A percentile compares a stretch with the other conserved stretches of the same genome.
Conservation (phyloP, 2,888 invertebrate genomes). For the Euplagia quadripunctaria region DNA sequence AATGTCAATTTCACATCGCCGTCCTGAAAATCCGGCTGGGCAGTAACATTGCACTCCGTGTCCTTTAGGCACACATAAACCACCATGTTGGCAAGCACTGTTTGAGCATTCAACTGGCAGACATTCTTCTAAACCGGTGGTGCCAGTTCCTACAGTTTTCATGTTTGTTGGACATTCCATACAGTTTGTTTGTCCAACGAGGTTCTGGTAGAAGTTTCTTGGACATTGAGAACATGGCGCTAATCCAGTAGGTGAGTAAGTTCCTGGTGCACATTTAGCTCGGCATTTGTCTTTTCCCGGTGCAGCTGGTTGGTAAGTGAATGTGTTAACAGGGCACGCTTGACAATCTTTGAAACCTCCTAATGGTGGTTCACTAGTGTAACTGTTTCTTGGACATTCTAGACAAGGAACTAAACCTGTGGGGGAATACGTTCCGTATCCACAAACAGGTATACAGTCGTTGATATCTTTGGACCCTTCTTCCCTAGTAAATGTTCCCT, state of each 20-base stretch:
- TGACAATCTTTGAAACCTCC: slow-evolving; percentile 98
- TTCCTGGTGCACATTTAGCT: slow-evolving; percentile 95
- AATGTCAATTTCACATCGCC: slow-evolving; percentile 97
- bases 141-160: slow-evolving; percentile 93
- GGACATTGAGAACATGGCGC: slow-evolving; percentile 98
- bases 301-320: slow-evolving; percentile 97
- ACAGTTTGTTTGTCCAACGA: slow-evolving; percentile 94
- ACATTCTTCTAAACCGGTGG: slow-evolving; percentile 95
- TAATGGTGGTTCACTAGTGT: slow-evolving; percentile 94
- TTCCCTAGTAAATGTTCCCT: slow-evolving; percentile 96
- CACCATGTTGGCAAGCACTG: slow-evolving; percentile 96
- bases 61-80: slow-evolving; percentile 95
- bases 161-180: slow-evolving; percentile 96
- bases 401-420: slow-evolving; percentile 97
- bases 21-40: slow-evolving; percentile 97
- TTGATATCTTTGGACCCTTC: slow-evolving; percentile 95
- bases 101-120: slow-evolving; percentile 95
- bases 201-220: slow-evolving; percentile 95
- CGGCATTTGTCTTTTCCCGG: slow-evolving; percentile 93
- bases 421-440: slow-evolving; percentile 98
- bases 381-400: slow-evolving; percentile 97
- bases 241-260: slow-evolving; percentile 96
- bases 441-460: slow-evolving; percentile 97
- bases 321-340: slow-evolving; percentile 95
- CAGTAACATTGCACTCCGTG: slow-evolving; percentile 97